Percentiles rank a stretch among this genome's conserved stretches.
phyloP scores from a whole-genome alignment of 2,113 vertebrate species.

The Poeciliopsis occidentalis region DNA sequence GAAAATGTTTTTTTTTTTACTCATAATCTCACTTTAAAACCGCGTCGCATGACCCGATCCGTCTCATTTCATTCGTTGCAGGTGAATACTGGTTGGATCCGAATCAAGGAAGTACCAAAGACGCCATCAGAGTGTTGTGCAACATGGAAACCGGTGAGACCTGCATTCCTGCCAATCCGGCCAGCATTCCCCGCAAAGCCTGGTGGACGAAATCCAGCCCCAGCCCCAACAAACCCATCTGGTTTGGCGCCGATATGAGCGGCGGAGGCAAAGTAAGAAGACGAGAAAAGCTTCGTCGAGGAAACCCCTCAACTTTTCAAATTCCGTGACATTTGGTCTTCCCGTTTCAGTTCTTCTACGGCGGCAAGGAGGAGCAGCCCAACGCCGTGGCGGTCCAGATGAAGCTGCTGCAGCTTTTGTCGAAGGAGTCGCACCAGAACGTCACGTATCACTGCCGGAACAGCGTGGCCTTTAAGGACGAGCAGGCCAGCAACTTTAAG shows the following conservation, averaged over 20 bases:
- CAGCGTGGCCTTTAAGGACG: slow-evolving; percentile 89
- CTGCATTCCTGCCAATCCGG: slow-evolving; percentile 90
- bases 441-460: slow-evolving; percentile 95
- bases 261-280: slow-evolving; percentile 85
- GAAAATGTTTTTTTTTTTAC: background rate
- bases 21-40: background rate
- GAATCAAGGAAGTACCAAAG: slow-evolving; percentile 92
- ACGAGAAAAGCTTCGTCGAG: fast-evolving
- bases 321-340: background rate
- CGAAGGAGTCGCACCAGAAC: slow-evolving; percentile 91
- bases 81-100: slow-evolving; percentile 98
- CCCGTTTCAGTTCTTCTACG: slow-evolving; percentile 86
- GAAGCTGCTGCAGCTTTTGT: slow-evolving; percentile 93
- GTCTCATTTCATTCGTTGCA: slow-evolving; percentile 49
- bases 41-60: background rate
- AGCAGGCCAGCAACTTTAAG: slow-evolving; percentile 84
- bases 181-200: slow-evolving; percentile 86
- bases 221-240: slow-evolving; percentile 83
- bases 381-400: slow-evolving; percentile 90
- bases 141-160: slow-evolving; percentile 96
- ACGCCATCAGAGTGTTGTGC: slow-evolving; percentile 95
- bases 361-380: slow-evolving; percentile 81
- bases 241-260: slow-evolving; percentile 93
- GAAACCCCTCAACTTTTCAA: background rate
- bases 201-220: slow-evolving; percentile 90